phyloP scores from a whole-genome alignment of 2,113 vertebrate species.

The Pachypanchax playfairii region DNA sequence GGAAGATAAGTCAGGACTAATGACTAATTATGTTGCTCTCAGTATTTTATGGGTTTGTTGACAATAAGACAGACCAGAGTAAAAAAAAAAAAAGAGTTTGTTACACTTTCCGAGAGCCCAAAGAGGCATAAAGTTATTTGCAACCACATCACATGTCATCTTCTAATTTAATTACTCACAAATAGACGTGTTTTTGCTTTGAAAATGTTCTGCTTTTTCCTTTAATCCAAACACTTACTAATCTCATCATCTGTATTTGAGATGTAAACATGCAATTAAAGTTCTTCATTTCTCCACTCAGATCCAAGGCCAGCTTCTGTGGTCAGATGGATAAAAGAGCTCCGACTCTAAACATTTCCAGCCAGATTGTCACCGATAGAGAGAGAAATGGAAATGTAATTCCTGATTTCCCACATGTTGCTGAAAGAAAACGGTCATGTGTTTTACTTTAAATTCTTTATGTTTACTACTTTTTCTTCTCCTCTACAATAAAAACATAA shows the following conservation, averaged over 20 bases:
- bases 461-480: too few species aligned
- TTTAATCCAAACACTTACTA: conserved; percentile 4
- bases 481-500: too few species aligned
- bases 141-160: conserved; percentile 8
- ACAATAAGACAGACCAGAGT: not conserved
- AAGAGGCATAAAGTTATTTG: not conserved
- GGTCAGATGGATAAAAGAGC: conserved; percentile 15
- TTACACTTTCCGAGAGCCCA: conserved; percentile 5
- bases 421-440: not conserved
- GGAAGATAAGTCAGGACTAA: too few species aligned
- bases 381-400: conserved; percentile 7
- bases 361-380: conserved; percentile 17
- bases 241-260: conserved; percentile 19
- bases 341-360: conserved; percentile 17
- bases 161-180: conserved; percentile 5
- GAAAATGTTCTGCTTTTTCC: not conserved
- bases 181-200: not conserved
- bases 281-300: conserved; percentile 36
- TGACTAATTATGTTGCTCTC: not conserved
- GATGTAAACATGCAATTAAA: conserved; percentile 57
- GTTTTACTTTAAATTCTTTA: not conserved
- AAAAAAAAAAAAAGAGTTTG: too few species aligned
- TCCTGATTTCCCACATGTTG: conserved; percentile 25
- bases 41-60: conserved; percentile 3
- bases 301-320: conserved; percentile 18